Evolutionary conservation across 2,797 vertebrate genomes (phyloP).

Genomic region (Mionectes olivaceus): DNA sequence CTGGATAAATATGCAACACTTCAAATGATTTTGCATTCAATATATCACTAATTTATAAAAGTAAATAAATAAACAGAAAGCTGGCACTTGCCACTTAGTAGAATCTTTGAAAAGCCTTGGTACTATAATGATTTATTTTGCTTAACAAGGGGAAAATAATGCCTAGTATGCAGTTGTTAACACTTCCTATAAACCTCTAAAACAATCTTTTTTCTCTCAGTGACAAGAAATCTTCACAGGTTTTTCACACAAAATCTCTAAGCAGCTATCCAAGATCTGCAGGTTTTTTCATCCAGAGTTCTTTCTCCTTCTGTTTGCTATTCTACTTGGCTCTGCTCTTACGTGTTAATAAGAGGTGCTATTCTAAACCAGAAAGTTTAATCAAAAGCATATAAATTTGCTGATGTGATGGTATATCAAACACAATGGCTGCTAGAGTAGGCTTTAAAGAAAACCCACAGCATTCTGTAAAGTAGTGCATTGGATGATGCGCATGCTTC

Average conservation of each 20-base stretch:
- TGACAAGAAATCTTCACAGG: constrained; percentile 33
- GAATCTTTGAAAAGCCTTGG: neutral
- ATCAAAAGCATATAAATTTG: constrained; percentile 25
- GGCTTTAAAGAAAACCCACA: constrained; percentile 25
- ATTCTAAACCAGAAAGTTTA: constrained; percentile 22
- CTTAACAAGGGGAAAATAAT: neutral
- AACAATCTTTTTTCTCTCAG: neutral
- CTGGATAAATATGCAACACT: neutral
- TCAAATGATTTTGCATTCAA: constrained; percentile 14
- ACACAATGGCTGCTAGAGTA: neutral
- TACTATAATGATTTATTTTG: constrained; percentile 1
- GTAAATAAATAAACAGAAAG: constrained; percentile 21
- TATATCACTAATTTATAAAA: neutral
- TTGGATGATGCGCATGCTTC: neutral
- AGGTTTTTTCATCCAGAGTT: constrained; percentile 23
- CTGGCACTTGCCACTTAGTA: neutral
- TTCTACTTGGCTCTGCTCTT: constrained; percentile 29
- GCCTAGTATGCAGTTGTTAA: neutral
- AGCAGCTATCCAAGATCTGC: constrained; percentile 8
- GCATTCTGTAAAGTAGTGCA: neutral
- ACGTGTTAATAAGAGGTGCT: constrained; percentile 7
- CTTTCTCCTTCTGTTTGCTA: neutral
- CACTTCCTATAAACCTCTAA: constrained; percentile 3
- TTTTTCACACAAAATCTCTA: constrained; percentile 43
- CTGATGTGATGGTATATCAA: constrained; percentile 6